Evolutionary conservation across 2,113 vertebrate genomes (phyloP), one percentile per base, ranked within the genome.

Genomic region (Empidonax traillii): DNA sequence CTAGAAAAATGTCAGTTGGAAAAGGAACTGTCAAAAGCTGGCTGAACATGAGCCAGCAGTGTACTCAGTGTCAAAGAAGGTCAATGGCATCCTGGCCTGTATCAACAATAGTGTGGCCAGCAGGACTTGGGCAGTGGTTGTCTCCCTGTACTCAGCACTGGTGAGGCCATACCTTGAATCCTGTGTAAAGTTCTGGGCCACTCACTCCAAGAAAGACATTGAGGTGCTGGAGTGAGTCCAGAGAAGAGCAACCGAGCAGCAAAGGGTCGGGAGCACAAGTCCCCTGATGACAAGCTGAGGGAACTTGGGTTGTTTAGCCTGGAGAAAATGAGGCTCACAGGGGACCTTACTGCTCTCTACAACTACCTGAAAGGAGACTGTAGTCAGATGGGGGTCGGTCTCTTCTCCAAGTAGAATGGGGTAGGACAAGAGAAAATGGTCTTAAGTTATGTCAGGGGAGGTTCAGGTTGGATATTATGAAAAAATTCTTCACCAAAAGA

Each of bases 121-220:
- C 11, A 56, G 11, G 6, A 22, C 1, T 1, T 44, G 55, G 17
- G 62, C 7, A 51, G 37, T 1, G 49, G 39, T 14, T 6, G 4
- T 44, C 3, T 4, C 13, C 2, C 20, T 52, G 9, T 31, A n/a
- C 21, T 52, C 0, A 0, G 44, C 24, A 20, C 24, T 77, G 71
- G 1, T 21, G 25, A 72, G 18, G 11, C 2, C 3, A 3, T 10
- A 31, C 10, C 25, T 76, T 2, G 0, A 46, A 58, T 24, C 3
- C 28, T 46, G 17, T 12, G 23, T 7, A 5, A 16, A 18, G 20
- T 27, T 39, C 10, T 46, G 63, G 11, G 33, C 12, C 3, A 5
- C 8, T 56, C 35, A 14, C 10, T 56, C 1, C 44, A 72, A 41
- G 18, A 33, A 3, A 0, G 24, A 52, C 56, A 31, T 1, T 33